Conservation (phyloP, 2,113 vertebrate species). For the Poicephalus meyeri region DNA sequence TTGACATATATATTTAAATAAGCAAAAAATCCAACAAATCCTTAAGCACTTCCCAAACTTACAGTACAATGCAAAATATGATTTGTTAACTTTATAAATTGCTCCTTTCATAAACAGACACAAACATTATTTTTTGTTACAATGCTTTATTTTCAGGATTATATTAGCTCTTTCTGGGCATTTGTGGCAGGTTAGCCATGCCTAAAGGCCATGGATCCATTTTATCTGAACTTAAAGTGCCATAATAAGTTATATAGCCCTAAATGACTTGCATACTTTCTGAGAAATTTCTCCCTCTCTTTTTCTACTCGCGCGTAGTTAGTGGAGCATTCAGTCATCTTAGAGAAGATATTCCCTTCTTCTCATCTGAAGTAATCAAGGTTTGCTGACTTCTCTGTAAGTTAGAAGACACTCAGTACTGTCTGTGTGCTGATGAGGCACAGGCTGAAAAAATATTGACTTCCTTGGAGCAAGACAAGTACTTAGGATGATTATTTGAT, state of each 20-base stretch:
- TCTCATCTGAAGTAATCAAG: neutral
- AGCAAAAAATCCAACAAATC: neutral
- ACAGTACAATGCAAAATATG: neutral
- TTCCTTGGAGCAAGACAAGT: neutral
- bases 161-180: neutral
- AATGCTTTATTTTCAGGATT: neutral
- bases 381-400: neutral
- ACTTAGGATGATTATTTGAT: neutral
- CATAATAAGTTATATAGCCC: neutral
- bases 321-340: neutral
- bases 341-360: neutral
- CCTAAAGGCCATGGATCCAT: neutral
- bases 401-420: neutral
- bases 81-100: neutral
- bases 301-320: neutral
- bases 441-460: neutral
- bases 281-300: neutral
- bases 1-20: neutral
- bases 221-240: neutral
- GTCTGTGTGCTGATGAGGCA: neutral
- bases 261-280: neutral
- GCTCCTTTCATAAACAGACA: neutral
- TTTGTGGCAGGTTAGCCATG: neutral
- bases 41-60: neutral
- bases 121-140: neutral